A percentile compares a stretch with the other conserved stretches of the same genome.
Conservation (phyloP, 2,888 invertebrate species). For the Perithous albicinctus region DNA sequence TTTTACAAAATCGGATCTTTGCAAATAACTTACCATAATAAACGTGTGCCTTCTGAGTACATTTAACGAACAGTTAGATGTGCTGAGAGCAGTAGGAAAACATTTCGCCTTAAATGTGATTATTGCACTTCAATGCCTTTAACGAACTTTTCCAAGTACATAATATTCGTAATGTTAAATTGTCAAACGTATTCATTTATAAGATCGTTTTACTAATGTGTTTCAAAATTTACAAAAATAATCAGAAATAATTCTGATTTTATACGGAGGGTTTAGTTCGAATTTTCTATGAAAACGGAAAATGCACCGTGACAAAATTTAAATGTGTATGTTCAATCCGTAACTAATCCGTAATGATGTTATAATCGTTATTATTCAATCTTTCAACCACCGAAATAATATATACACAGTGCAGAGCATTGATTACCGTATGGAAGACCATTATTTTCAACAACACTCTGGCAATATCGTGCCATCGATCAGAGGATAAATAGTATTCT, state of each 20-base stretch:
- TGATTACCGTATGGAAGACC: conserved; percentile 29
- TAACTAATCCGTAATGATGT: conserved; percentile 25
- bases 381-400: not conserved
- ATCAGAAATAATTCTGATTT: not conserved
- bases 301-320: conserved; percentile 37
- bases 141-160: no score
- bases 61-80: no score
- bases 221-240: not conserved
- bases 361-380: not conserved
- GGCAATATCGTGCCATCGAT: conserved; percentile 15
- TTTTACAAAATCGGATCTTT: no score
- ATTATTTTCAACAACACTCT: conserved; percentile 43
- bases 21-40: no score
- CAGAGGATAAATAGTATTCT: conserved; percentile 47
- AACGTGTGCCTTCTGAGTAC: no score
- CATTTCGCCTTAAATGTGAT: not conserved
- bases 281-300: conserved; percentile 26
- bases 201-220: not conserved
- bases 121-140: not conserved
- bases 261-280: not conserved
- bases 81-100: no score
- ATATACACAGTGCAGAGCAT: not conserved
- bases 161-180: not conserved
- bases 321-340: conserved; percentile 35
- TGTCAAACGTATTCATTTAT: not conserved